Percentiles rank a stretch among this genome's conserved stretches.
Evolutionary conservation across 1,140 invertebrate genomes (phyloP).

Genomic region (Macrocentrus cingulum): DNA sequence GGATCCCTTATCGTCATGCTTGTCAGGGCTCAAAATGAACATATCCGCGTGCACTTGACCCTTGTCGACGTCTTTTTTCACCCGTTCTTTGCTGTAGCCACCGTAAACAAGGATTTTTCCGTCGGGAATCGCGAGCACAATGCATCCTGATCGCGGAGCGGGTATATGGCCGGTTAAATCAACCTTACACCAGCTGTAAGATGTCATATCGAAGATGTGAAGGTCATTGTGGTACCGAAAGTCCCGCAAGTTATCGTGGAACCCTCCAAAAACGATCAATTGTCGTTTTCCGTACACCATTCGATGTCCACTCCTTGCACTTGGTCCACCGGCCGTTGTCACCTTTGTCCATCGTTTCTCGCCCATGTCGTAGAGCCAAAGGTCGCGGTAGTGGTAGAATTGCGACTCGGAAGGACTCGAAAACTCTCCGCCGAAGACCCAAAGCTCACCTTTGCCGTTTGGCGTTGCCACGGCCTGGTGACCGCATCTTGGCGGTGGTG

Average conservation of each 20-base stretch:
- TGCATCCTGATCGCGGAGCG: conserved; percentile 73
- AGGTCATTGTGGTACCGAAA: conserved; percentile 92
- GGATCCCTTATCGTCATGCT: conserved; percentile 63
- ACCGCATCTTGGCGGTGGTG: conserved; percentile 81
- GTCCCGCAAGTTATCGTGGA: conserved; percentile 84
- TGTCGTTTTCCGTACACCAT: conserved; percentile 81
- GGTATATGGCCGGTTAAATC: conserved; percentile 67
- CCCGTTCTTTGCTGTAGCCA: conserved; percentile 80
- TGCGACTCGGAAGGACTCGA: conserved; percentile 86
- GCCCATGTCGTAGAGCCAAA: conserved; percentile 82
- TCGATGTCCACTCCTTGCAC: conserved; percentile 84
- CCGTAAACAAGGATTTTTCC: conserved; percentile 76
- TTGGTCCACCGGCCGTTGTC: conserved; percentile 71
- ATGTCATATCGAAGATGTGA: conserved; percentile 79
- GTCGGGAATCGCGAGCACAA: conserved; percentile 52
- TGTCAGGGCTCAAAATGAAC: conserved; percentile 72
- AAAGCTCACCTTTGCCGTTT: conserved; percentile 73
- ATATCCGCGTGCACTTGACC: conserved; percentile 82
- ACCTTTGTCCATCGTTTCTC: conserved; percentile 90
- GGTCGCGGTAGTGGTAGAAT: conserved; percentile 91
- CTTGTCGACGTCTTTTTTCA: conserved; percentile 80
- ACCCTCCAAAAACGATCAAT: conserved; percentile 88
- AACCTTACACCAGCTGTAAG: conserved; percentile 79
- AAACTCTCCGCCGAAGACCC: conserved; percentile 93
- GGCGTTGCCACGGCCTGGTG: conserved; percentile 80